Percentiles rank a stretch among this genome's conserved stretches.
Conservation (phyloP, 1,140 invertebrate genomes). For the Kradibia gibbosae region DNA sequence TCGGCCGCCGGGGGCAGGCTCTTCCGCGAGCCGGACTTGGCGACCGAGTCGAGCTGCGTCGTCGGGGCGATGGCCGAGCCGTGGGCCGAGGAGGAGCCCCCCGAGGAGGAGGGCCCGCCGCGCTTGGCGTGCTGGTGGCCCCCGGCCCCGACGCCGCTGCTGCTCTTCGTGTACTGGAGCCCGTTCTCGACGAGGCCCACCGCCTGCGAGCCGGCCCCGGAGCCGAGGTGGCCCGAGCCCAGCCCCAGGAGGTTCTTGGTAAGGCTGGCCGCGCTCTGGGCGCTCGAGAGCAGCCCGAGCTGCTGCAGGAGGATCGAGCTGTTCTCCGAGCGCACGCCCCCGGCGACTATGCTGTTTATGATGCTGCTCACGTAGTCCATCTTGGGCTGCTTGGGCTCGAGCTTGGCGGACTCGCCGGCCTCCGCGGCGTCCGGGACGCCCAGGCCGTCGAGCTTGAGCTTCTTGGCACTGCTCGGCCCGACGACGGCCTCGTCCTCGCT, state of each 20-base stretch:
- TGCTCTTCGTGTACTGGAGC: slow-evolving; percentile 62
- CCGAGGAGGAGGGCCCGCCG: background rate
- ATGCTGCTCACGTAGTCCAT: slow-evolving; percentile 38
- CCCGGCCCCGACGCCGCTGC: slow-evolving; percentile 7
- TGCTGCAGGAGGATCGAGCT: slow-evolving; percentile 58
- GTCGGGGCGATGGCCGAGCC: slow-evolving; percentile 55
- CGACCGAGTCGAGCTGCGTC: slow-evolving; percentile 50
- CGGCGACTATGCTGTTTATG: slow-evolving; percentile 49
- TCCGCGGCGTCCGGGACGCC: background rate
- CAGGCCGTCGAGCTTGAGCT: slow-evolving; percentile 46
- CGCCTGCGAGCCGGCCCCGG: background rate
- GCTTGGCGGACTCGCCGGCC: background rate
- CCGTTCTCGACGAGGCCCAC: slow-evolving; percentile 68
- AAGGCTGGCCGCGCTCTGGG: slow-evolving; percentile 24
- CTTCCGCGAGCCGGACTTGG: slow-evolving; percentile 53
- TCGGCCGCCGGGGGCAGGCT: slow-evolving; percentile 56
- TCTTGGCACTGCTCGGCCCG: slow-evolving; percentile 47
- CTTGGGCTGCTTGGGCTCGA: slow-evolving; percentile 30
- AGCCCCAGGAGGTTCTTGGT: slow-evolving; percentile 54
- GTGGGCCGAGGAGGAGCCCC: background rate
- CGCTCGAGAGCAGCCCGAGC: slow-evolving; percentile 53
- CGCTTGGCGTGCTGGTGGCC: slow-evolving; percentile 50
- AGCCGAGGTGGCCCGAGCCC: background rate
- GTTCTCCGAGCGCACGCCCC: slow-evolving; percentile 58
- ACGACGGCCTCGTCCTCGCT: slow-evolving; percentile 63